Percentiles rank a stretch among this genome's conserved stretches.
These are phyloP conservation scores for Phrynocephalus forsythii DNA, from an alignment of 2,797 vertebrate genomes.

Conservation along the genomic window DNA sequence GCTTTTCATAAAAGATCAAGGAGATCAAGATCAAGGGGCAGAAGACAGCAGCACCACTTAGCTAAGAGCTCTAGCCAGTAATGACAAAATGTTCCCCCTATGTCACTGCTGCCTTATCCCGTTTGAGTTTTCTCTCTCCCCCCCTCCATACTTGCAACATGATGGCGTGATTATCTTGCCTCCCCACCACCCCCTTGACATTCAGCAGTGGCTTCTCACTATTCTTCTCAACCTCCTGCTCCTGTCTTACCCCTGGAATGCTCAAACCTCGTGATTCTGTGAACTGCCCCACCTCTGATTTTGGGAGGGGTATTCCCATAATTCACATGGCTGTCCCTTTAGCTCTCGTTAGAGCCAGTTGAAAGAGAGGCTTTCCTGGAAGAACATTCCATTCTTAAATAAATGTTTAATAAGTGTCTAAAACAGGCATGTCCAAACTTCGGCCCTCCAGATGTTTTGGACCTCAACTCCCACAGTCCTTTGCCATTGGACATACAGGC, in stretches of 20 bases:
- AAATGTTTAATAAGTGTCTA: no score
- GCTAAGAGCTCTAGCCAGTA: background rate
- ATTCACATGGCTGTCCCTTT: no score
- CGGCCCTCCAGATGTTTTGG: no score
- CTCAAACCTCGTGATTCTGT: background rate
- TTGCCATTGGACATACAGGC: no score
- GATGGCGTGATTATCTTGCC: background rate
- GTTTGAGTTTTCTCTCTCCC: background rate
- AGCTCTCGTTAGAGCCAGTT: no score
- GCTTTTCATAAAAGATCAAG: constrained; percentile 4
- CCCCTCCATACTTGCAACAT: background rate
- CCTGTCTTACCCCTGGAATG: background rate
- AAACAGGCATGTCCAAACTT: no score
- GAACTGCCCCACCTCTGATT: background rate
- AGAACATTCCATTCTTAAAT: no score
- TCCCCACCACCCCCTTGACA: background rate
- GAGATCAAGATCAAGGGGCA: constrained; percentile 5
- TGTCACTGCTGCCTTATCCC: background rate
- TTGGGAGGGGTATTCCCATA: background rate
- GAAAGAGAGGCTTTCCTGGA: no score
- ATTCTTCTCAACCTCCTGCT: background rate
- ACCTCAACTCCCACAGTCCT: no score
- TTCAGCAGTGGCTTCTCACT: background rate
- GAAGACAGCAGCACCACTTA: background rate
- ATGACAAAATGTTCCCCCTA: background rate